Evolutionary conservation across 2,113 vertebrate species (phyloP).

Genomic region (Festucalex cinctus): DNA sequence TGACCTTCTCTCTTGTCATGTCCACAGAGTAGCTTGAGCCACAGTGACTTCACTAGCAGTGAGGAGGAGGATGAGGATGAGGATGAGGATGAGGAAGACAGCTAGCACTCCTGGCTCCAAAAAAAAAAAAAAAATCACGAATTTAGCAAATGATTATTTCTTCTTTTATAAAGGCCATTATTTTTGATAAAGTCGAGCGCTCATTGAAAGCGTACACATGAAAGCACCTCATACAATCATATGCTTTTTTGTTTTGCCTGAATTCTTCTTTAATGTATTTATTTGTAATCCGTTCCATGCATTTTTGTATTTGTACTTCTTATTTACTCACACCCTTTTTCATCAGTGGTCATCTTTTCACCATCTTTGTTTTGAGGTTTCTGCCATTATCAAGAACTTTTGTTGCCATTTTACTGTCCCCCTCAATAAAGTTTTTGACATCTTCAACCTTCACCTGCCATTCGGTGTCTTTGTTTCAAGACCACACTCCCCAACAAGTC

Average conservation of each 20-base stretch:
- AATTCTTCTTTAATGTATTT: neutral
- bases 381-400: neutral
- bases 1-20: conserved; percentile 74
- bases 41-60: conserved; percentile 76
- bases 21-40: conserved; percentile 85
- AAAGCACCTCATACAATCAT: no score
- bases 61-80: conserved; percentile 58
- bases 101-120: conserved; percentile 39
- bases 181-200: neutral
- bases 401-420: neutral
- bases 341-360: neutral
- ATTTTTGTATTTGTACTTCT: no score
- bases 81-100: conserved; percentile 69
- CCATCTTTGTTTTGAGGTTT: neutral
- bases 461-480: conserved; percentile 33
- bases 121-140: neutral
- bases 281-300: neutral
- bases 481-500: neutral
- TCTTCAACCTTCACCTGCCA: conserved; percentile 28
- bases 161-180: neutral
- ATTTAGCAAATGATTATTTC: neutral
- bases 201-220: neutral
- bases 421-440: conserved; percentile 58
- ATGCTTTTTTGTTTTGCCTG: neutral
- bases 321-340: neutral